Evolutionary conservation across 2,888 invertebrate species (phyloP), one percentile per base, ranked within the genome.

Genomic region (Apodemia mormo): DNA sequence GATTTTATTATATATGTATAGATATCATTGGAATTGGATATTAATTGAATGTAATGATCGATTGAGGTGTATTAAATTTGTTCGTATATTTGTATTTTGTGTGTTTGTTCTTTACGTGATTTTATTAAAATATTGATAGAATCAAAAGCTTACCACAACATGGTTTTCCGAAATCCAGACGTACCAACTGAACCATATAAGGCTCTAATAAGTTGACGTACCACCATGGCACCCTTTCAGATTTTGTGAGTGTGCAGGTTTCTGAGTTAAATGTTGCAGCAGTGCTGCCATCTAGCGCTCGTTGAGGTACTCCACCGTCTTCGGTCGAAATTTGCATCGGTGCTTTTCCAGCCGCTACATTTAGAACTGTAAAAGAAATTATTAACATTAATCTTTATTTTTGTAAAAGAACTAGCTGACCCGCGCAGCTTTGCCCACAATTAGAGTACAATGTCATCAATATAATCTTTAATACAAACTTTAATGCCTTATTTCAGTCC

Each of bases 151-250:
- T 90, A 97, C 98, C 97, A 85, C 98, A 98, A 82, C 98, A 98
- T 33, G 97, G 95, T 85, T 97, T 97, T 73, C 98, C 98, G 82
- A 98, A 98, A 93, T 98, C 98, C 72, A 98, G 92, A 65, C 98
- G 94, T 40, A 98, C 98, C 72, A 98, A 94, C 85, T 98, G 98
- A 73, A 98, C 98, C 97, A 98, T 98, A 87, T 98, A 98, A 0
- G 98, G 98, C 84, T 98, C 98, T 73, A 98, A 94, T 0, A 98
- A 94, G 89, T 98, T 98, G 79, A 98, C 98, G 90, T 98, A 98
- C 98, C 98, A 98, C 98, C 98, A 98, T 2, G 98, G 98, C 43
- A 96, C 95, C n/a, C 95, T 92, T 86, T 98, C 98, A 0, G 96
- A 85, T 86, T 96, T 96, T 1, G 98, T 98, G 67, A 98, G 94